Conservation (phyloP, 2,888 invertebrate species). For the Bellardia bayeri region DNA sequence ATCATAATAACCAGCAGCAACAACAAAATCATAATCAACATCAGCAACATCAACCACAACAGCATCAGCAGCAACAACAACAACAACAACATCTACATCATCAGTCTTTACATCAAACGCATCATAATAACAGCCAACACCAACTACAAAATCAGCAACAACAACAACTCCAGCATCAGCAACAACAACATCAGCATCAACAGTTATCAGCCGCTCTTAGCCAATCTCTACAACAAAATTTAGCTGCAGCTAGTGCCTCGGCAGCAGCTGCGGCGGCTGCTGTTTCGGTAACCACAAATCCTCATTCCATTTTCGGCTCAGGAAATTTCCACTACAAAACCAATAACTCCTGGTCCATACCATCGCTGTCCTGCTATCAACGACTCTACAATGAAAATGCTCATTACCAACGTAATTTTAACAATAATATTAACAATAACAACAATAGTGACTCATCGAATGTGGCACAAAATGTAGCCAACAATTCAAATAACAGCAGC, state of each 20-base stretch:
- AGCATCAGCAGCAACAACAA: slow-evolving; percentile 11
- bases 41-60: slow-evolving; percentile 76
- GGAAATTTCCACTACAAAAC: slow-evolving; percentile 84
- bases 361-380: slow-evolving; percentile 82
- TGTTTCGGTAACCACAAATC: slow-evolving; percentile 77
- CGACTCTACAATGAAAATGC: slow-evolving; percentile 82
- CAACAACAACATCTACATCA: slow-evolving; percentile 76
- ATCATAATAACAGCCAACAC: slow-evolving; percentile 75
- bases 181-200: slow-evolving; percentile 74
- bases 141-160: slow-evolving; percentile 76
- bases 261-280: slow-evolving; percentile 77
- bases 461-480: slow-evolving; percentile 64
- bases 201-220: slow-evolving; percentile 79
- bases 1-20: slow-evolving; percentile 72
- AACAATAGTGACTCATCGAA: slow-evolving; percentile 53
- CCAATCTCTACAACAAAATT: slow-evolving; percentile 78
- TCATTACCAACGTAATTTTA: slow-evolving; percentile 82
- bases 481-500: slow-evolving; percentile 52
- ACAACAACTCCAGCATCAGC: slow-evolving; percentile 69
- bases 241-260: slow-evolving; percentile 71
- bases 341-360: slow-evolving; percentile 83
- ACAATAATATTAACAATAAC: slow-evolving; percentile 45
- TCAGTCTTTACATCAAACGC: slow-evolving; percentile 79
- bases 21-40: slow-evolving; percentile 75
- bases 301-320: slow-evolving; percentile 83